phyloP scores from a whole-genome alignment of 2,113 vertebrate genomes.

The Bubo blakistoni region DNA sequence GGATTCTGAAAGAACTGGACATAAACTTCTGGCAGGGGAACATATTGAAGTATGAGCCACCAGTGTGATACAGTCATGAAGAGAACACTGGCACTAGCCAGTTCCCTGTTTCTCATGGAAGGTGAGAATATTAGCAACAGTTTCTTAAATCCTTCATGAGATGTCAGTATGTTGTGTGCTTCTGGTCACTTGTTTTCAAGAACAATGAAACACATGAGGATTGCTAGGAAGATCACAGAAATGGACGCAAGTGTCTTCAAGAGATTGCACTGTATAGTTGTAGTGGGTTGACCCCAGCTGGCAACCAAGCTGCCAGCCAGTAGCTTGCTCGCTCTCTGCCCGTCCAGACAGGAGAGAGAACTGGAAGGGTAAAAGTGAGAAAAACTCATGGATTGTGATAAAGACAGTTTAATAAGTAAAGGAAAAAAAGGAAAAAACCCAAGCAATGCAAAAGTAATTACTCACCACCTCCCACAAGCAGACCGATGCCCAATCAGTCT shows the following conservation, averaged over 20 bases:
- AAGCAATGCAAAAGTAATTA: not conserved
- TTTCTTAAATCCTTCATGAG: not conserved
- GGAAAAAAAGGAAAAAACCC: not conserved
- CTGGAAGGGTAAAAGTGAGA: not conserved
- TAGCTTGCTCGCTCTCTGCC: accelerated
- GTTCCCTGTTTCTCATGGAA: not conserved
- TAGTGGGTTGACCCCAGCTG: not conserved
- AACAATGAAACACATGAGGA: not conserved
- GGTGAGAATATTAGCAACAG: not conserved
- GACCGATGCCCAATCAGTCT: not conserved
- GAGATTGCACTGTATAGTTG: not conserved
- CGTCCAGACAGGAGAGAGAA: not conserved
- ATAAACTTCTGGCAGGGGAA: not conserved
- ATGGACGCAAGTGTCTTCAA: not conserved
- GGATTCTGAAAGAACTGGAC: not conserved
- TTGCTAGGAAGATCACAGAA: not conserved
- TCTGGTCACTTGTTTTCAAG: not conserved
- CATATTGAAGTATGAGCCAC: not conserved
- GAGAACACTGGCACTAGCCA: not conserved
- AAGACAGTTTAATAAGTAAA: not conserved
- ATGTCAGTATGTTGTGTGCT: not conserved
- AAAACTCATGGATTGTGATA: not conserved
- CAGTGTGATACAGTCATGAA: not conserved
- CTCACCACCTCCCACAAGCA: not conserved
- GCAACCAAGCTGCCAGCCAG: not conserved